Base-by-base conservation (phyloP, 1,140 invertebrate species). In the Calliphora vicina region DNA sequence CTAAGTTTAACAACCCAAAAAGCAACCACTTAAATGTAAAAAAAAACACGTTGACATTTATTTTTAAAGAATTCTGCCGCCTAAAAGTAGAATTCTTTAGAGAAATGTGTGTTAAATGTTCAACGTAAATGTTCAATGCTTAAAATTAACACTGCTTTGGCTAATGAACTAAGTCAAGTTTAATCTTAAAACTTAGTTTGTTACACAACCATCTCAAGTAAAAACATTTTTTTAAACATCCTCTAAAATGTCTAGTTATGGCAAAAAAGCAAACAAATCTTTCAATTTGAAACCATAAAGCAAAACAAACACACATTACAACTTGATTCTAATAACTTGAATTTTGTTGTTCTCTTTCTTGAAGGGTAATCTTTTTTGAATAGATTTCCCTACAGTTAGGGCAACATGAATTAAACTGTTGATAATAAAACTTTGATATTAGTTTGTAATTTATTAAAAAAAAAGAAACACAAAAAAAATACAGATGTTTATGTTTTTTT, bases 341-440 rank as follows among this genome's bases (percentile, higher is more conserved):
- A 50, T 50, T 50, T 50, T 50, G 45, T 50, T 50, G 17, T 17
- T 17, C 45, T 50, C 17, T 50, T 10, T 12, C 17, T 50, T 50
- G 12, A 50, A 13, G 45, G 17, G 17, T 1, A 50, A 17, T 50
- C 17, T 12, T 1, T 13, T 50, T 50, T 50, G 45, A 50, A 50
- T 50, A 50, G 3, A 50, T 50, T 50, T 50, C 0, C 45, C 45
- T 12, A 3, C 45, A 35, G 35, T 35, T 8, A 50, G 17, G 12
- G 1, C 45, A 50, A 50, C 45, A 88, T 84, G 83, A 88, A 88
- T 87, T 88, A 87, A 88, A 88, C 87, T 88, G 87, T 88, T 88
- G 87, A 88, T 88, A 88, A 87, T 84, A 50, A 95, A 93, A 97
- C 96, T 95, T 96, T 91, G 97, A 93, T 89, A 96, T 96, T 93